phyloP scores from a whole-genome alignment of 2,113 vertebrate species.

The Steatornis caripensis region DNA sequence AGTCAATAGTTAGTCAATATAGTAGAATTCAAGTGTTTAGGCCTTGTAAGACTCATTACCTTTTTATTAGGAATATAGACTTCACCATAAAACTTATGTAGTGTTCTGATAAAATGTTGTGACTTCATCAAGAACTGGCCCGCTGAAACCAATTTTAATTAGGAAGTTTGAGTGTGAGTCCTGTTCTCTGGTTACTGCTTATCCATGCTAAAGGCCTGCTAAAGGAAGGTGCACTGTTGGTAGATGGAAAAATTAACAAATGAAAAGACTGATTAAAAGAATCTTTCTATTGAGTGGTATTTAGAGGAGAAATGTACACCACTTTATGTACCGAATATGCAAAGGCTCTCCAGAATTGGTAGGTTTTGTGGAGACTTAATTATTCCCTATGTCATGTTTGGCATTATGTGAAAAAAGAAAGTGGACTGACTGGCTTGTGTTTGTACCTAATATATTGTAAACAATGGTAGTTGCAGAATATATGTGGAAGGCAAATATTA shows the following conservation, averaged over 20 bases:
- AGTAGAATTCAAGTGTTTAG: neutral
- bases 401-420: neutral
- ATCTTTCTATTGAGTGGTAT: neutral
- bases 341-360: neutral
- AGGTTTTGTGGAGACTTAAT: neutral
- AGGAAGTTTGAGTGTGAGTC: neutral
- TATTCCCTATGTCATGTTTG: neutral
- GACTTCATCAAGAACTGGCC: neutral
- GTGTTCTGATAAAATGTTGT: neutral
- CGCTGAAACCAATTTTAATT: neutral
- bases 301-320: neutral
- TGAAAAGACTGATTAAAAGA: neutral
- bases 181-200: neutral
- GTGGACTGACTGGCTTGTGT: neutral
- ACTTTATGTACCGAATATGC: neutral
- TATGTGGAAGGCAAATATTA: neutral
- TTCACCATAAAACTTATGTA: neutral
- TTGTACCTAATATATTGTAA: neutral
- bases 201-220: neutral
- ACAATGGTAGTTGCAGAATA: neutral
- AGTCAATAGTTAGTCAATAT: neutral
- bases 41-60: neutral
- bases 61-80: neutral
- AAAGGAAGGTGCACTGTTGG: neutral
- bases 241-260: neutral